A percentile compares a stretch with the other conserved stretches of the same genome.
Conservation (phyloP, 1,140 invertebrate genomes). For the Nephotettix cincticeps region DNA sequence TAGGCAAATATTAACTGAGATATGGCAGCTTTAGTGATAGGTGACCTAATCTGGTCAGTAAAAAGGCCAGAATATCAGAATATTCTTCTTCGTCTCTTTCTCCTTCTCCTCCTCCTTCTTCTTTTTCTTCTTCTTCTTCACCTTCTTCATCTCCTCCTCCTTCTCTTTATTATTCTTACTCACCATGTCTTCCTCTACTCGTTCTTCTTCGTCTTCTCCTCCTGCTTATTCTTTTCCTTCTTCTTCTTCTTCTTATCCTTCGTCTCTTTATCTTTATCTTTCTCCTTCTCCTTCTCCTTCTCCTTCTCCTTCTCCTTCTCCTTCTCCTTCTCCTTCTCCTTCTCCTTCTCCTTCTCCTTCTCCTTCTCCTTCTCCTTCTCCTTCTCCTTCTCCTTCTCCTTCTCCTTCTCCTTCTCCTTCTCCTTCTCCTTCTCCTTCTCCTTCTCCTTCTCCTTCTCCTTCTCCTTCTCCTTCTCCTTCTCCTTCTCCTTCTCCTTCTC, state of each 20-base stretch:
- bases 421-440: too few species aligned
- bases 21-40: too few species aligned
- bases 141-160: not conserved
- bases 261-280: constrained; percentile 6
- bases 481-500: not conserved
- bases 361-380: not conserved
- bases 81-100: too few species aligned
- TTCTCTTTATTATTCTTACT: not conserved
- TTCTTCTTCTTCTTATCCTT: too few species aligned
- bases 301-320: not conserved
- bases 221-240: too few species aligned
- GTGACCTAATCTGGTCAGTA: too few species aligned
- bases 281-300: not conserved
- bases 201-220: not conserved
- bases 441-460: not conserved
- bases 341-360: not conserved
- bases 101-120: not conserved
- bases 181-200: not conserved
- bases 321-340: not conserved
- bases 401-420: too few species aligned
- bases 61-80: too few species aligned
- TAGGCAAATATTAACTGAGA: too few species aligned
- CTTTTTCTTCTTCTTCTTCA: constrained; percentile 10
- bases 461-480: not conserved
- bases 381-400: too few species aligned